Conservation (phyloP, 2,888 invertebrate species). For the Strigamia transsilvanica region DNA sequence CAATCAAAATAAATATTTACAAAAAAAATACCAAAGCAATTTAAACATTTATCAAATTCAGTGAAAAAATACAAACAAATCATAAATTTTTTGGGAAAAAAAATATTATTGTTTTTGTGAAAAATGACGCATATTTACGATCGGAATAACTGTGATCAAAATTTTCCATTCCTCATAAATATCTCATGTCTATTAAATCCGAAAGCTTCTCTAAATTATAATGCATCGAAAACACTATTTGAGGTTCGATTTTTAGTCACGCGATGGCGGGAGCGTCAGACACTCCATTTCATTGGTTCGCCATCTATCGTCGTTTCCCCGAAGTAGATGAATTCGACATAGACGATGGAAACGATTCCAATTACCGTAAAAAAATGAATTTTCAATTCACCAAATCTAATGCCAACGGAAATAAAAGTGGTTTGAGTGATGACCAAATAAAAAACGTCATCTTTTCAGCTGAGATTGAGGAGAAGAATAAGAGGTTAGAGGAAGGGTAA, state of each 20-base stretch:
- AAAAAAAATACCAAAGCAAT: not conserved
- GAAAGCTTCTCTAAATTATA: not conserved
- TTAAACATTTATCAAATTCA: too few relatives aligned
- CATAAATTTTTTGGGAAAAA: too few relatives aligned
- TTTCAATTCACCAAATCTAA: conserved; percentile 40
- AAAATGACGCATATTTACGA: too few relatives aligned
- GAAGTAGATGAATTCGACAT: not conserved
- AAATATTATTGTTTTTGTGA: too few relatives aligned
- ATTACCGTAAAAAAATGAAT: conserved; percentile 41
- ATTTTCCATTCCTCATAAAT: not conserved
- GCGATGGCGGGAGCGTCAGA: not conserved
- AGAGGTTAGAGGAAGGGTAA: conserved; percentile 2
- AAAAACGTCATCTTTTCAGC: conserved; percentile 37
- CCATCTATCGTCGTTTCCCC: not conserved
- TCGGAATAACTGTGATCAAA: too few relatives aligned
- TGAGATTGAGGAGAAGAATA: conserved; percentile 1
- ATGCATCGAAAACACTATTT: not conserved
- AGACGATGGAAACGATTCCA: conserved; percentile 9
- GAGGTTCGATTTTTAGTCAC: not conserved
- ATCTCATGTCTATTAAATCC: too few relatives aligned
- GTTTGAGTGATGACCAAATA: conserved; percentile 39
- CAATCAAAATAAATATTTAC: not conserved
- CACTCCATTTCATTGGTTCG: not conserved
- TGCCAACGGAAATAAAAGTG: conserved; percentile 36
- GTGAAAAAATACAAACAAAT: too few relatives aligned